A percentile compares a stretch with the other conserved stretches of the same genome.
These are phyloP conservation scores for Nasonia vitripennis DNA, from an alignment of 1,140 invertebrate genomes.

Conservation along the genomic window DNA sequence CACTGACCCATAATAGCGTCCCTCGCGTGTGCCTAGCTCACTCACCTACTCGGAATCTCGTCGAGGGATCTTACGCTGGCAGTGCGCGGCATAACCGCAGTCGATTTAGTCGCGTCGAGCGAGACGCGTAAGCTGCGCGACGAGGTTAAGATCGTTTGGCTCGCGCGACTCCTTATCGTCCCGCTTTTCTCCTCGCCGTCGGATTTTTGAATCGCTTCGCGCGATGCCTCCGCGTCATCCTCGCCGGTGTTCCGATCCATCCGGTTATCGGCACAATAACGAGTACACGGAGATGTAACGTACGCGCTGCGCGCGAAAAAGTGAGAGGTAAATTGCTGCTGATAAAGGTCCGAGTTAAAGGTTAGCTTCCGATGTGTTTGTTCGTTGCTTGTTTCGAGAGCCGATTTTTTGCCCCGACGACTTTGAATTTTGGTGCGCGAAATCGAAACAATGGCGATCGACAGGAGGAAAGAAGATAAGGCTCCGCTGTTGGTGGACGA, in stretches of 20 bases:
- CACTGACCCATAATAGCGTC: not conserved
- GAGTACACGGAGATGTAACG: too few relatives aligned
- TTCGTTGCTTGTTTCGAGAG: not conserved
- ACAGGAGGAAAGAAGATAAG: not conserved
- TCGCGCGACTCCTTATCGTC: constrained; percentile 9
- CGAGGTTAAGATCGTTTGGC: constrained; percentile 43
- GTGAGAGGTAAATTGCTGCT: too few relatives aligned
- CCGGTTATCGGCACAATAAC: not conserved
- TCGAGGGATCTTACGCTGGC: not conserved
- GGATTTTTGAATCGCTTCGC: too few relatives aligned
- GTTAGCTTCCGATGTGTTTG: too few relatives aligned
- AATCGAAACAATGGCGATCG: constrained; percentile 1
- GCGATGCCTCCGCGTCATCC: too few relatives aligned
- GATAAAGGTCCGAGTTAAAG: too few relatives aligned
- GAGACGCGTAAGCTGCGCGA: constrained; percentile 19
- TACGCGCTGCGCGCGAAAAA: too few relatives aligned
- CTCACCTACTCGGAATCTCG: not conserved
- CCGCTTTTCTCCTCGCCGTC: not conserved
- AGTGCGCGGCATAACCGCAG: not conserved
- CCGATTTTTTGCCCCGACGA: not conserved
- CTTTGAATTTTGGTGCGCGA: not conserved
- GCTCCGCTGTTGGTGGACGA: not conserved
- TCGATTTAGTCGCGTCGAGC: not conserved
- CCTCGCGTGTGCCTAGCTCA: not conserved
- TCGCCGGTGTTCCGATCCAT: not conserved